Conservation (phyloP, 2,888 invertebrate genomes). For the Tetramorium bicarinatum region DNA sequence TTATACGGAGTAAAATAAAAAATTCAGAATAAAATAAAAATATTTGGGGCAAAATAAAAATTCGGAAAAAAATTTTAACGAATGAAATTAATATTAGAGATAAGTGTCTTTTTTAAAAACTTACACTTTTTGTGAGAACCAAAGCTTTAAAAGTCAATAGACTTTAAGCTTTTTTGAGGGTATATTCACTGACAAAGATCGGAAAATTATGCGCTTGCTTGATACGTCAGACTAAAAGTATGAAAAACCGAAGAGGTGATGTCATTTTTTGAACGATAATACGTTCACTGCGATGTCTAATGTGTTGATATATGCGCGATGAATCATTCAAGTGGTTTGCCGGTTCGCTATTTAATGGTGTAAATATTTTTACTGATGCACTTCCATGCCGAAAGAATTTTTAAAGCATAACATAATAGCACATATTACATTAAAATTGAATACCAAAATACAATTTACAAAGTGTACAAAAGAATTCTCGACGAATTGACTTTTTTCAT, state of each 20-base stretch:
- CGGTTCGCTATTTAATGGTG: conserved; percentile 36
- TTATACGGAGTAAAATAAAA: background rate
- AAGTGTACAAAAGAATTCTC: background rate
- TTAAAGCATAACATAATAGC: background rate
- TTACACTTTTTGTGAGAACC: background rate
- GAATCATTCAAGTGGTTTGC: conserved; percentile 40
- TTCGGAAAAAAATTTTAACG: background rate
- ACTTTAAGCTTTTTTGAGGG: background rate
- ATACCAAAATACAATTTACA: background rate
- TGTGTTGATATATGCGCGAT: conserved; percentile 46
- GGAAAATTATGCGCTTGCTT: background rate
- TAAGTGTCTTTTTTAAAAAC: background rate
- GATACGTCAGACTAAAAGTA: background rate
- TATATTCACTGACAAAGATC: background rate
- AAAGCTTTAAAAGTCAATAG: background rate
- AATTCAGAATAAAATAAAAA: background rate
- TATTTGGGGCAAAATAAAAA: background rate
- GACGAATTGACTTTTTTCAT: background rate
- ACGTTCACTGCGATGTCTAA: conserved; percentile 39
- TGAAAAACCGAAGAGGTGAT: conserved; percentile 28
- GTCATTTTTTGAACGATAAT: conserved; percentile 49
- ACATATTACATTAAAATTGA: conserved; percentile 15
- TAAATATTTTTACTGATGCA: conserved; percentile 36
- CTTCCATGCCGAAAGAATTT: conserved; percentile 5
- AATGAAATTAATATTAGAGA: background rate